Conservation (phyloP, 2,113 vertebrate genomes). For the Macquaria australasica region DNA sequence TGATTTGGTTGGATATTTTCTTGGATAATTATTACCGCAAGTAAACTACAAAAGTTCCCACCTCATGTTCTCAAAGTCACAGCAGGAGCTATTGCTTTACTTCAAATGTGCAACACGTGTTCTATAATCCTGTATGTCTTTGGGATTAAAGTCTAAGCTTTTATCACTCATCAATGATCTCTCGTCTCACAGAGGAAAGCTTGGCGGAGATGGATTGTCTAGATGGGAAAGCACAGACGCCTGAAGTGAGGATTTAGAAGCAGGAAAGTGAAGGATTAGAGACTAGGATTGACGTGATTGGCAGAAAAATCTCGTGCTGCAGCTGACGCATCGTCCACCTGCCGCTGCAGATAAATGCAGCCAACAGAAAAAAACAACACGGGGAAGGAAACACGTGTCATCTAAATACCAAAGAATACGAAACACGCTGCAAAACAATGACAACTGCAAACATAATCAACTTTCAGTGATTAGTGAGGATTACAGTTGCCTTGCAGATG, state of each 20-base stretch:
- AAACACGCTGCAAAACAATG: slow-evolving; percentile 36
- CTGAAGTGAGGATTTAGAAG: slow-evolving; percentile 70
- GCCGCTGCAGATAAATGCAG: slow-evolving; percentile 50
- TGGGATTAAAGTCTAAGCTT: slow-evolving; percentile 67
- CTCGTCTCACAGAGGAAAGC: slow-evolving; percentile 50
- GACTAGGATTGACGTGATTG: slow-evolving; percentile 56
- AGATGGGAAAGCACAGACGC: slow-evolving; percentile 56
- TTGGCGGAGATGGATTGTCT: slow-evolving; percentile 62
- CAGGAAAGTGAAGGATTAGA: slow-evolving; percentile 70
- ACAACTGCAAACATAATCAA: slow-evolving; percentile 55
- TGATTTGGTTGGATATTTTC: neutral
- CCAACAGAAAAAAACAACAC: neutral
- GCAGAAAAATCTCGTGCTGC: slow-evolving; percentile 48
- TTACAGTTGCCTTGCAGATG: slow-evolving; percentile 46
- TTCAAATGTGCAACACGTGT: slow-evolving; percentile 56
- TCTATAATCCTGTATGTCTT: slow-evolving; percentile 62
- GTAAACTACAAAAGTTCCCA: slow-evolving; percentile 8
- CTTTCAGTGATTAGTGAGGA: slow-evolving; percentile 55
- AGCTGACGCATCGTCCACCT: slow-evolving; percentile 62
- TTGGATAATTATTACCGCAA: neutral
- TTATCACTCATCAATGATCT: slow-evolving; percentile 69
- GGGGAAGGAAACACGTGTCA: slow-evolving; percentile 7
- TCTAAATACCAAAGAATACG: slow-evolving; percentile 6
- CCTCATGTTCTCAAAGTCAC: slow-evolving; percentile 32
- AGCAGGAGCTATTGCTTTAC: neutral